Evolutionary conservation across 2,113 vertebrate genomes (phyloP).

Genomic region (Cyphomyrus discorhynchus): DNA sequence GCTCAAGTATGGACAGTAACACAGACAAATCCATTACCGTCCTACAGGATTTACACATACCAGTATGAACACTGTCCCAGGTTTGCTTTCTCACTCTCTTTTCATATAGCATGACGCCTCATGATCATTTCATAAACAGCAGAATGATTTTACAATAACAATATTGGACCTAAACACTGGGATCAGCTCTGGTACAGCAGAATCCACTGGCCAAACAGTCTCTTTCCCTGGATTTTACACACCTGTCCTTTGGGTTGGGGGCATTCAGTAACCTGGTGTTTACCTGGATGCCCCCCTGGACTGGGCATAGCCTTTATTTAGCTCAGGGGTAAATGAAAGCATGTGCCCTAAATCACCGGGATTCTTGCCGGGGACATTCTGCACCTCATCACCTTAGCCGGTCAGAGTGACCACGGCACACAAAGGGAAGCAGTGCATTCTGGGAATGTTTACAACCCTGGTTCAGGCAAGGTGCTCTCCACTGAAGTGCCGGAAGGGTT

Average conservation of each 20-base stretch:
- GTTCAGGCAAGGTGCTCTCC: background rate
- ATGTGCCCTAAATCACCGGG: background rate
- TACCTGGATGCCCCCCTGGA: background rate
- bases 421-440: slow-evolving; percentile 4
- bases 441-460: slow-evolving; percentile 24
- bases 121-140: background rate
- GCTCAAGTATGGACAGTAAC: background rate
- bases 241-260: background rate
- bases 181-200: background rate
- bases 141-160: background rate
- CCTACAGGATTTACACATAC: background rate
- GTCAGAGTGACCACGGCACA: background rate
- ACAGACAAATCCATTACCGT: background rate
- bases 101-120: background rate
- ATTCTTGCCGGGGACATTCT: background rate
- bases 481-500: background rate
- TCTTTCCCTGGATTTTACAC: background rate
- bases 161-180: background rate
- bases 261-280: background rate
- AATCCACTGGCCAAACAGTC: background rate
- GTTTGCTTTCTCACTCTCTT: background rate
- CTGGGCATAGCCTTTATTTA: background rate
- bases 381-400: background rate
- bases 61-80: background rate
- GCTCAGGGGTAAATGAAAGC: background rate